These are phyloP conservation scores for Seladonia tumulorum DNA, from an alignment of 2,888 invertebrate genomes.

Conservation along the genomic window DNA sequence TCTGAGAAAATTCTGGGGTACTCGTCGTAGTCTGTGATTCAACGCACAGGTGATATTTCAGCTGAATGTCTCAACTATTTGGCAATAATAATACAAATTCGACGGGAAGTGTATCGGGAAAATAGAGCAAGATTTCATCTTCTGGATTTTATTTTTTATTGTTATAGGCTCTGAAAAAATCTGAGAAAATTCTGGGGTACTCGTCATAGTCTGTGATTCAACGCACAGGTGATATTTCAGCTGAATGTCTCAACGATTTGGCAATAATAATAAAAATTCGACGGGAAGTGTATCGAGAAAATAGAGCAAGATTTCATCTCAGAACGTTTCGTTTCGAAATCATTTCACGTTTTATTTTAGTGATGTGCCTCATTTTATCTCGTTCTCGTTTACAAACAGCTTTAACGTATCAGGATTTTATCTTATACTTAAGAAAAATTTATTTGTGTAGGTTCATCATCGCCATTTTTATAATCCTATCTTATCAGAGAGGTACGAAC, in stretches of 20 bases:
- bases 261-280: not conserved
- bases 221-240: not conserved
- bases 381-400: too few species aligned
- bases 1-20: not conserved
- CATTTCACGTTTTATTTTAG: not conserved
- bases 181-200: not conserved
- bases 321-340: not conserved
- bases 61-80: not conserved
- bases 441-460: not conserved
- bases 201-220: not conserved
- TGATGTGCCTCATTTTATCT: too few species aligned
- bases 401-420: not conserved
- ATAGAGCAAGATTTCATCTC: not conserved
- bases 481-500: not conserved
- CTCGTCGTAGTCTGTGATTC: not conserved
- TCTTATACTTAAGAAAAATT: too few species aligned
- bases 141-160: not conserved
- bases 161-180: not conserved
- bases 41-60: not conserved
- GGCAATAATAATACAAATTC: not conserved
- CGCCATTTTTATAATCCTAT: not conserved
- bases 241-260: not conserved
- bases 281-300: not conserved
- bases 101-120: not conserved
- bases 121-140: not conserved